A percentile compares a stretch with the other conserved stretches of the same genome.
Evolutionary conservation across 1,140 invertebrate species (phyloP).

Genomic region (Apis dorsata): DNA sequence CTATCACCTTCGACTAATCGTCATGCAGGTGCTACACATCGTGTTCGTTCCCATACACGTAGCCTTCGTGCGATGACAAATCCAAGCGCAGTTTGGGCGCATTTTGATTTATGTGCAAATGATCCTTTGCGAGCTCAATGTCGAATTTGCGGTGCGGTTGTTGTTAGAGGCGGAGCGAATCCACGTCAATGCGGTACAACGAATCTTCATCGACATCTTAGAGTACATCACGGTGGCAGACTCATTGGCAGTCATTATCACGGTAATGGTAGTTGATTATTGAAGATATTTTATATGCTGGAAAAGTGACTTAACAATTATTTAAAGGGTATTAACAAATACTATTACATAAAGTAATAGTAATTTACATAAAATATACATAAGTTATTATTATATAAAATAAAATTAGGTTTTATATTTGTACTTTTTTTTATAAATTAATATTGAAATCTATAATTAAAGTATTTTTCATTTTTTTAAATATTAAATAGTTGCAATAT

Average conservation of each 20-base stretch:
- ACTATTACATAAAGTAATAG: neutral
- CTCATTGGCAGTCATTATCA: conserved; percentile 78
- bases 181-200: conserved; percentile 79
- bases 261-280: conserved; percentile 66
- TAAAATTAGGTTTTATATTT: neutral
- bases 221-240: conserved; percentile 78
- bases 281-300: neutral
- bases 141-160: conserved; percentile 77
- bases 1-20: conserved; percentile 32
- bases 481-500: neutral
- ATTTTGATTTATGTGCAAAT: conserved; percentile 77
- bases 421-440: neutral
- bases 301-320: neutral
- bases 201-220: conserved; percentile 77
- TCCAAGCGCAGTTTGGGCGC: conserved; percentile 79
- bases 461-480: neutral
- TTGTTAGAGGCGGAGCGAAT: conserved; percentile 77
- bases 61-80: conserved; percentile 78
- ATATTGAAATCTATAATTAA: neutral
- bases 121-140: conserved; percentile 78
- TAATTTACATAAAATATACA: neutral
- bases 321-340: neutral
- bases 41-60: conserved; percentile 76
- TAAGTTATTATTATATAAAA: neutral
- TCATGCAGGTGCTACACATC: conserved; percentile 43